Conservation (phyloP, 2,888 invertebrate genomes). For the Standfussiana lucernea region DNA sequence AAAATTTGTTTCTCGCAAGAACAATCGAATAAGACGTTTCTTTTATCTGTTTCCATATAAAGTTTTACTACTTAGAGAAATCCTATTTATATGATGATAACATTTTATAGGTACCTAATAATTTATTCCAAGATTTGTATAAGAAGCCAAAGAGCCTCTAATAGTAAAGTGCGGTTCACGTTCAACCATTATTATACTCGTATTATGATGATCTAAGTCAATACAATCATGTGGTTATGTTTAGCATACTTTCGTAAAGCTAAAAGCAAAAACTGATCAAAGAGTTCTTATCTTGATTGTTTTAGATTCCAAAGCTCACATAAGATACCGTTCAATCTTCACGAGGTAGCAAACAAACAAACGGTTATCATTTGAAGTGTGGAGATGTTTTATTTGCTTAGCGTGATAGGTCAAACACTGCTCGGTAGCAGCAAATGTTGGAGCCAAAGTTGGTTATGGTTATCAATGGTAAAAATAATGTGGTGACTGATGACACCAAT, state of each 20-base stretch:
- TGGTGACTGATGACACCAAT: neutral
- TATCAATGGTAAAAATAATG: neutral
- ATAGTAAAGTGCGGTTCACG: conserved; percentile 30
- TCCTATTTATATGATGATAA: neutral
- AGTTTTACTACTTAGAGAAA: no score
- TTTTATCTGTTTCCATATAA: neutral
- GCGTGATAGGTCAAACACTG: conserved; percentile 51
- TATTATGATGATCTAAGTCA: conserved; percentile 46
- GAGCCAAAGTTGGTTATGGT: neutral
- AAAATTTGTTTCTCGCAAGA: neutral
- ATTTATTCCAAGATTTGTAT: conserved; percentile 41
- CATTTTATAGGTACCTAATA: neutral
- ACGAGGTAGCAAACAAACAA: conserved; percentile 52
- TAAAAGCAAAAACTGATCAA: conserved; percentile 55
- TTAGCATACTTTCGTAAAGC: conserved; percentile 52
- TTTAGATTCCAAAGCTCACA: conserved; percentile 46
- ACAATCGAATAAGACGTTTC: neutral
- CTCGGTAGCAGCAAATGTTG: conserved; percentile 15
- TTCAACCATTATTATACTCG: conserved; percentile 40
- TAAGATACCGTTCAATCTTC: conserved; percentile 60
- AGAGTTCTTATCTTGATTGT: conserved; percentile 40
- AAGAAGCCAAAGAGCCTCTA: conserved; percentile 41
- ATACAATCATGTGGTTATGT: conserved; percentile 40
- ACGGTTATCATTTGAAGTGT: conserved; percentile 49
- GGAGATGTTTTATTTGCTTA: conserved; percentile 39